Base-by-base conservation (phyloP, 1,140 invertebrate species). In the Octopus bimaculoides region DNA sequence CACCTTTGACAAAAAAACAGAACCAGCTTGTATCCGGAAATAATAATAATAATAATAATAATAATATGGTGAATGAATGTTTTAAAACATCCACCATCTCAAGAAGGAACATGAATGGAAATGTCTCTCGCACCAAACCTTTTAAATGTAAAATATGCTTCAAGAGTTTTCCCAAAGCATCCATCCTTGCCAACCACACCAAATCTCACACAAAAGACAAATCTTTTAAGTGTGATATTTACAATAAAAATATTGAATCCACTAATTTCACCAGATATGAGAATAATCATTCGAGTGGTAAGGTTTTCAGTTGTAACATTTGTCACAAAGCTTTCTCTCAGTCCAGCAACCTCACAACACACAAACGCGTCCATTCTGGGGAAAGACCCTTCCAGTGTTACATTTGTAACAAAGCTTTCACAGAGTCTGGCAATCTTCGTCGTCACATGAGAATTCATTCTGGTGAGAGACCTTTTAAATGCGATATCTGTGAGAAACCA, bases 301-400 rank as follows among this genome's bases (percentile, higher is more conserved):
- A 79, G 81, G 81, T 82, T n/a, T 85, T 80, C 41, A 41, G 52
- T 41, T 75, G 74, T 4, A 17, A 20, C 14, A 26, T 52, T 26
- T 75, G 74, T 17, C 26, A 75, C 20, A 75, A 75, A 75, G 8
- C 26, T 52, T 75, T 75, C 52, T 75, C 74, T 2, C 74, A 52
- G 20, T 52, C 41, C 20, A 53, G 74, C 2, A 26, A 75, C 74
- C 20, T 75, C 6, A 75, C 5, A 12, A 75, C 41, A 17, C 74
- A 75, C 52, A 17, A 52, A 53, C 17, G 26, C 14, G 5, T 75
- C 20, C 74, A 75, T 53, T 52, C 41, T 7, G 86, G 84, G 0
- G 78, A 83, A 75, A 82, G 78, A 54, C 86, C 86, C 6, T 81
- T 77, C 54, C 79, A 77, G 54, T 82, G 81, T 71, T 56, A 78